These are phyloP conservation scores for Amphipyra tragopoginis DNA, from an alignment of 2,888 invertebrate genomes.

Conservation along the genomic window DNA sequence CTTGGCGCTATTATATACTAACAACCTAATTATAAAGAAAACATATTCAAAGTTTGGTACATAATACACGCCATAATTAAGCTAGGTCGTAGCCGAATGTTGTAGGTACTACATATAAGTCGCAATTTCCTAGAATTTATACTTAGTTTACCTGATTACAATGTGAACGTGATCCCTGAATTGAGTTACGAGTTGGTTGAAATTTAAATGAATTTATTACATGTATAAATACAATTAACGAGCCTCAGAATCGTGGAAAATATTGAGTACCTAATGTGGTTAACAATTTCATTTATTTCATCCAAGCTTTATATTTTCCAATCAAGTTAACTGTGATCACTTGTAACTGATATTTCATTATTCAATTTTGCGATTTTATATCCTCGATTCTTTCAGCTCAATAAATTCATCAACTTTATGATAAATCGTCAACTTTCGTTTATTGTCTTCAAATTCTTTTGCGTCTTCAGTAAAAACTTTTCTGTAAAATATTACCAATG, in stretches of 20 bases:
- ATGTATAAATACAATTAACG: constrained; percentile 1
- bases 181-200: constrained; percentile 14
- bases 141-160: constrained; percentile 10
- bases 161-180: constrained; percentile 13
- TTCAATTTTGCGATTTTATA: constrained; percentile 30
- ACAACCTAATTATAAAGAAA: not conserved
- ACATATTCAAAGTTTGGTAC: not conserved
- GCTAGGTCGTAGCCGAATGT: not conserved
- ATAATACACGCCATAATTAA: not conserved
- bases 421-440: constrained; percentile 23
- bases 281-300: constrained; percentile 17
- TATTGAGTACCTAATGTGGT: no score
- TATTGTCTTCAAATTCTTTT: constrained; percentile 21
- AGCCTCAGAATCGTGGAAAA: constrained; percentile 10
- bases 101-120: not conserved
- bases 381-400: constrained; percentile 20
- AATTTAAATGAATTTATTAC: constrained; percentile 22
- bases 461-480: constrained; percentile 9
- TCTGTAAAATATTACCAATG: constrained; percentile 12
- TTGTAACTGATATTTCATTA: constrained; percentile 32
- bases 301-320: constrained; percentile 19
- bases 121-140: constrained; percentile 7
- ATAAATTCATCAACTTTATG: constrained; percentile 26
- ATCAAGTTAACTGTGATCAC: constrained; percentile 12
- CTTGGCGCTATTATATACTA: no score